Evolutionary conservation across 2,113 vertebrate genomes (phyloP).

Genomic region (Trogon melanurus): DNA sequence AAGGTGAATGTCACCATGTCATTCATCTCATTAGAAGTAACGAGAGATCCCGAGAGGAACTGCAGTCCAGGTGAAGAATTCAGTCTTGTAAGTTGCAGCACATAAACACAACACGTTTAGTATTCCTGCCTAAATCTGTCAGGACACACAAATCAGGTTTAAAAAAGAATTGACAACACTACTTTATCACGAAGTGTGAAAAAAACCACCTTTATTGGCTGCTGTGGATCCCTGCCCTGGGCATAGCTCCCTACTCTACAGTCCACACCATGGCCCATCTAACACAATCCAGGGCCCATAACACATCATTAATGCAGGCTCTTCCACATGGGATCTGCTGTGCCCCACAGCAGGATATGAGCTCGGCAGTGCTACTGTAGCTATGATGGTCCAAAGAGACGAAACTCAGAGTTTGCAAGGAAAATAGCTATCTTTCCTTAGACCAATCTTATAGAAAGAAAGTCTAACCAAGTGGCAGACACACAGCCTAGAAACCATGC

Average conservation of each 20-base stretch:
- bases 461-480: background rate
- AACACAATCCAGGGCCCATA: background rate
- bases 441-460: background rate
- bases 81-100: background rate
- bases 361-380: background rate
- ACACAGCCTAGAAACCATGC: background rate
- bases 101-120: background rate
- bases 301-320: background rate
- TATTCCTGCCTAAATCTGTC: background rate
- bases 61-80: background rate
- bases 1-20: background rate
- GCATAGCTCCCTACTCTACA: background rate
- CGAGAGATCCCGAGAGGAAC: background rate
- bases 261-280: background rate
- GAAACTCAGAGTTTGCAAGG: background rate
- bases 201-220: background rate
- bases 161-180: background rate
- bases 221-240: background rate
- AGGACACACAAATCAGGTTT: background rate
- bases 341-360: accelerated
- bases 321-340: background rate
- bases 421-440: background rate
- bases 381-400: background rate
- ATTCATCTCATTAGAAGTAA: background rate
- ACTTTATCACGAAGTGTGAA: background rate